phyloP scores from a whole-genome alignment of 2,797 vertebrate genomes.

The Tolypeutes matacus region DNA sequence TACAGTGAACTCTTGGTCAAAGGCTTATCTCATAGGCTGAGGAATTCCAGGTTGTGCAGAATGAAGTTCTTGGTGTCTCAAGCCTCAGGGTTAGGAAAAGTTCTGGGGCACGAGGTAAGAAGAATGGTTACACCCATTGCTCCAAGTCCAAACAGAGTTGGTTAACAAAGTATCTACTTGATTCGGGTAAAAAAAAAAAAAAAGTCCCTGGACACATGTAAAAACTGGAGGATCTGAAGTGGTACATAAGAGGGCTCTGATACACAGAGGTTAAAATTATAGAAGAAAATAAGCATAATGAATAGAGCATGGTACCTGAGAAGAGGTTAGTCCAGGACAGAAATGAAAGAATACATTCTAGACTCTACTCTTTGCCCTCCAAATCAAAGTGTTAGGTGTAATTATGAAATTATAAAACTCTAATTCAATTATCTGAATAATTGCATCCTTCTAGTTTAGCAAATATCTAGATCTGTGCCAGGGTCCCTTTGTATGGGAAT shows the following conservation, averaged over 20 bases:
- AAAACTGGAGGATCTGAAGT: background rate
- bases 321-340: background rate
- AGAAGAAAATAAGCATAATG: background rate
- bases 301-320: background rate
- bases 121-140: background rate
- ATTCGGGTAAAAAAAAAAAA: background rate
- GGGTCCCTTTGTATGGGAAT: background rate
- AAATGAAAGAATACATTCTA: background rate
- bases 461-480: background rate
- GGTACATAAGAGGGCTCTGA: background rate
- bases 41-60: background rate
- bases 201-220: background rate
- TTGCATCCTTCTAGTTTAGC: background rate
- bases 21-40: background rate
- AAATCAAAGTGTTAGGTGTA: background rate
- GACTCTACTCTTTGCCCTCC: background rate
- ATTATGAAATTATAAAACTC: background rate
- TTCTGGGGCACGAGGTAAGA: background rate
- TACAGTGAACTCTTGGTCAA: background rate
- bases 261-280: background rate
- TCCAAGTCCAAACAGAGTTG: background rate
- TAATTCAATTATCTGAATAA: background rate
- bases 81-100: background rate
- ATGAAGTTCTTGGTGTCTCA: background rate
- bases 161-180: background rate